phyloP scores from a whole-genome alignment of 2,113 vertebrate species.

The Cygnus atratus region DNA sequence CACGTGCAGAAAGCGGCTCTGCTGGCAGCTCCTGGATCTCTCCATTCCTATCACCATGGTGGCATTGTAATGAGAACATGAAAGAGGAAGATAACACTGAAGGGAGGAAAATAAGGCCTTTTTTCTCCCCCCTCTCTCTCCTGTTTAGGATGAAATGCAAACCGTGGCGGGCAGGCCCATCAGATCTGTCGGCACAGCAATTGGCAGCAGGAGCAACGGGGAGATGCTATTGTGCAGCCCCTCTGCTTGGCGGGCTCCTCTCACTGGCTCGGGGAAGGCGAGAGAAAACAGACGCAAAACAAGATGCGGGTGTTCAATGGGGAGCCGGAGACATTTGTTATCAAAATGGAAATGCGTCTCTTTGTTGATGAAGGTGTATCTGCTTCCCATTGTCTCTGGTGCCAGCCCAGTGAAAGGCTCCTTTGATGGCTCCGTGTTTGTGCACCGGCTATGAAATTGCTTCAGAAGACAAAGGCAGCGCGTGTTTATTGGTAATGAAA shows the following conservation, averaged over 20 bases:
- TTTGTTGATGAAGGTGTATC: constrained; percentile 64
- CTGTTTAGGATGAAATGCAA: background rate
- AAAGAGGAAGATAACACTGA: background rate
- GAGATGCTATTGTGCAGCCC: background rate
- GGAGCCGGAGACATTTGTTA: constrained; percentile 35
- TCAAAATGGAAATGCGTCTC: constrained; percentile 65
- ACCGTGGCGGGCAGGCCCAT: background rate
- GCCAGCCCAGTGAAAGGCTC: constrained; percentile 46
- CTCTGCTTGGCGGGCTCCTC: background rate
- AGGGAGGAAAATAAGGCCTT: background rate
- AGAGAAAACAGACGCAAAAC: background rate
- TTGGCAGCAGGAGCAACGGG: background rate
- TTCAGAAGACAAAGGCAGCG: constrained; percentile 55
- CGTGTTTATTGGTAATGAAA: constrained; percentile 43
- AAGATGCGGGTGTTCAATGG: background rate
- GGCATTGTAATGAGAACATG: background rate
- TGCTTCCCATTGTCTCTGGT: constrained; percentile 64
- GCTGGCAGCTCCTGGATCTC: background rate
- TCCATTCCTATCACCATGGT: background rate
- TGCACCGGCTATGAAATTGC: constrained; percentile 73
- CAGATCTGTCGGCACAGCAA: constrained; percentile 53
- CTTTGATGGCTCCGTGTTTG: constrained; percentile 67
- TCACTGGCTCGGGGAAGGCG: background rate
- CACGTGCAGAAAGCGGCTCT: background rate
- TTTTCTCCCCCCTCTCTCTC: background rate